Conservation (phyloP, 2,888 invertebrate genomes). For the Polymixis flavicincta region DNA sequence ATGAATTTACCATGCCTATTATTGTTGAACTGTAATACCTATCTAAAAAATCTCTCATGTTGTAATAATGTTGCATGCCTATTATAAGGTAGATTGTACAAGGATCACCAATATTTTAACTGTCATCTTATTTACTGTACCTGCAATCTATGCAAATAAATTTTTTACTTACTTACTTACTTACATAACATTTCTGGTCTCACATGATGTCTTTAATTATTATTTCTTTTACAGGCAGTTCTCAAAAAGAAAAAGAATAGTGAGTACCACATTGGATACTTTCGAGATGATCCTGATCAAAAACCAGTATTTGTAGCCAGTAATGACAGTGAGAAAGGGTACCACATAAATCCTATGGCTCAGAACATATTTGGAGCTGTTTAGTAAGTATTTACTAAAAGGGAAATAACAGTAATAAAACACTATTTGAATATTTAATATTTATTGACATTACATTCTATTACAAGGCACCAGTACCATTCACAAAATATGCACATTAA, state of each 20-base stretch:
- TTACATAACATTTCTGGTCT: too few relatives aligned
- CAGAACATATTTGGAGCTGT: slow-evolving; percentile 95
- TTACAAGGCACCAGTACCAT: not conserved
- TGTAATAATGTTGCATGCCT: too few relatives aligned
- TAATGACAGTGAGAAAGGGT: slow-evolving; percentile 93
- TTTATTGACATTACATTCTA: not conserved
- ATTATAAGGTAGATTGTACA: too few relatives aligned
- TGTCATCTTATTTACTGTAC: too few relatives aligned
- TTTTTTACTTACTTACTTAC: too few relatives aligned
- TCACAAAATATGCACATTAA: too few relatives aligned
- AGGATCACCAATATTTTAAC: too few relatives aligned
- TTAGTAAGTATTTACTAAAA: slow-evolving; percentile 89
- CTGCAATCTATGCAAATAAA: too few relatives aligned
- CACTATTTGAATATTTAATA: too few relatives aligned
- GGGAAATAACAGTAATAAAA: not conserved
- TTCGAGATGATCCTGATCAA: slow-evolving; percentile 95
- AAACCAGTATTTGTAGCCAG: slow-evolving; percentile 94
- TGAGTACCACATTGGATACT: slow-evolving; percentile 97
- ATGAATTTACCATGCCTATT: too few relatives aligned
- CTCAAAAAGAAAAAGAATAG: slow-evolving; percentile 92
- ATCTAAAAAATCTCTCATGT: too few relatives aligned
- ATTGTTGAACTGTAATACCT: too few relatives aligned
- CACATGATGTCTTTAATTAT: not conserved
- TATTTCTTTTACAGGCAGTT: slow-evolving; percentile 90
- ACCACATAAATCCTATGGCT: slow-evolving; percentile 93